These are phyloP conservation scores for Allacma fusca DNA, from an alignment of 2,888 invertebrate genomes.

Conservation along the genomic window DNA sequence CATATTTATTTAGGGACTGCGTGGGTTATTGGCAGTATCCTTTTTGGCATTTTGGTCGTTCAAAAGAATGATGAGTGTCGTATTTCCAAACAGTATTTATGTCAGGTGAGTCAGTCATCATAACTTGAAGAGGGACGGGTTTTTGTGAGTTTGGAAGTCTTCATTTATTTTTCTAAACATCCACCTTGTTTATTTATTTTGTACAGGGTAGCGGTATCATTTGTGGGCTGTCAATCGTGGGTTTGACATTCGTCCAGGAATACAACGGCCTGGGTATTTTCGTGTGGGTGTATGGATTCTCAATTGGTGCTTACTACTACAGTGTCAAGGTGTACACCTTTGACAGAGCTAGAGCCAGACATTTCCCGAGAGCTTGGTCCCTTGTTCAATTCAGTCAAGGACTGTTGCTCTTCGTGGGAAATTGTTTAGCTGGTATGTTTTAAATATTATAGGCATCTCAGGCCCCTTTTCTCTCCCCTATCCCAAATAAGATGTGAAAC, in stretches of 20 bases:
- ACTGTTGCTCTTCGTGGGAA: constrained; percentile 82
- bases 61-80: constrained; percentile 84
- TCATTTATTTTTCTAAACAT: too few species aligned
- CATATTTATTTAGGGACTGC: constrained; percentile 82
- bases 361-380: constrained; percentile 88
- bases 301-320: constrained; percentile 87
- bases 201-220: constrained; percentile 51
- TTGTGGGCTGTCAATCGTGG: constrained; percentile 54
- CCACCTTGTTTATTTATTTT: too few species aligned
- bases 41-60: constrained; percentile 82
- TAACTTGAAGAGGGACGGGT: too few species aligned
- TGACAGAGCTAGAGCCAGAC: constrained; percentile 82
- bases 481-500: too few species aligned
- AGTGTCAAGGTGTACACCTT: constrained; percentile 89
- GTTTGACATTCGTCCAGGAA: constrained; percentile 63
- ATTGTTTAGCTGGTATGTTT: constrained; percentile 85
- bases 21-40: constrained; percentile 82
- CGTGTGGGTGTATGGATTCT: constrained; percentile 71
- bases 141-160: too few species aligned
- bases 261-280: constrained; percentile 75
- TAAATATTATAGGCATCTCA: too few species aligned
- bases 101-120: constrained; percentile 64
- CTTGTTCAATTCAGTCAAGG: constrained; percentile 88
- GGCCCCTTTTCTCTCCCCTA: too few species aligned
- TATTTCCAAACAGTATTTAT: constrained; percentile 83